These are phyloP conservation scores for Planiliza haematocheilus DNA, from an alignment of 2,113 vertebrate genomes.

Conservation along the genomic window DNA sequence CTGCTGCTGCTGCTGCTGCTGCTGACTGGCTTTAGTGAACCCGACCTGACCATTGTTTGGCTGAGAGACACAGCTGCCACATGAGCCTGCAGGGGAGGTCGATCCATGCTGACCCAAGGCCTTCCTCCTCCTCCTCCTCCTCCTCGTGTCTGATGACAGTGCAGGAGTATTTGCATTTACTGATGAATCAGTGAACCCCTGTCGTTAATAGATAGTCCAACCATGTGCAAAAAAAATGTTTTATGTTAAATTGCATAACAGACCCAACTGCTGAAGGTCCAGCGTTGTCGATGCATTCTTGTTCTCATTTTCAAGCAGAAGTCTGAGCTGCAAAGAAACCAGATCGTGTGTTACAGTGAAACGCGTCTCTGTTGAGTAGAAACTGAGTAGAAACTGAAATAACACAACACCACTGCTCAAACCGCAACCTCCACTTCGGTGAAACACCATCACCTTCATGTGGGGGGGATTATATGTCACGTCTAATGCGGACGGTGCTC, in stretches of 20 bases:
- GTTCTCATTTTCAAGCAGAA: background rate
- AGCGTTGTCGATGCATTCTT: background rate
- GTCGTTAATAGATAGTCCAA: no score
- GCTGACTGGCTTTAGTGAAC: background rate
- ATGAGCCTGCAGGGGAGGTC: slow-evolving; percentile 55
- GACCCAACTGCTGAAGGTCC: no score
- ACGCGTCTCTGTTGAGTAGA: background rate
- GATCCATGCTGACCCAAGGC: slow-evolving; percentile 53
- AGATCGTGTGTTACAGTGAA: background rate
- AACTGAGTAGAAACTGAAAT: background rate
- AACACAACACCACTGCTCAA: background rate
- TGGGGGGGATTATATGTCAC: no score
- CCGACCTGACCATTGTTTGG: slow-evolving; percentile 30
- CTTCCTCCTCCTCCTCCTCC: slow-evolving; percentile 8
- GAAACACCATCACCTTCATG: no score
- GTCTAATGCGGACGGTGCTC: no score
- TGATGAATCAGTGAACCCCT: slow-evolving; percentile 8
- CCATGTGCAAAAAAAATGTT: no score
- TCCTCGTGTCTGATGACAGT: slow-evolving; percentile 34
- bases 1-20: slow-evolving; percentile 5
- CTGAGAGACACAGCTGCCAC: slow-evolving; percentile 52
- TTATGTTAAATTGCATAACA: no score
- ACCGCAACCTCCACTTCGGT: no score
- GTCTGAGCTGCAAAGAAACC: background rate
- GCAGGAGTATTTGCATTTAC: background rate